These are phyloP conservation scores for Acronicta alni DNA, from an alignment of 2,888 invertebrate species.

Conservation along the genomic window DNA sequence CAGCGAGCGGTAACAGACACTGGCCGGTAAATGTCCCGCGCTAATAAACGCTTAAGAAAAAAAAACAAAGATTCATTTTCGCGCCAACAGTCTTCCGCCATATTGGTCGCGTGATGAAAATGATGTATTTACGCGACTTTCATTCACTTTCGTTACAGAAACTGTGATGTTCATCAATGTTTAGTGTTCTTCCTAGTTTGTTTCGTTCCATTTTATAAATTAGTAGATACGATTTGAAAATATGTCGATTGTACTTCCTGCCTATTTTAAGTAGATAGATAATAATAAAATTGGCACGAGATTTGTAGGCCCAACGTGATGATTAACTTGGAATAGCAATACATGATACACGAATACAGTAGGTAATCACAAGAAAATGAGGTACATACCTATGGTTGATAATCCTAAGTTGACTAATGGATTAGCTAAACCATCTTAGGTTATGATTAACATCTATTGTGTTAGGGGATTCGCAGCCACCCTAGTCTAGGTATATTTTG, in stretches of 20 bases:
- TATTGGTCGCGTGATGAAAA: constrained; percentile 86
- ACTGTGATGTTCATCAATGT: constrained; percentile 68
- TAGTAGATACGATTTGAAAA: constrained; percentile 38
- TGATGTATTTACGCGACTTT: constrained; percentile 85
- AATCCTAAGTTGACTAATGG: constrained; percentile 30
- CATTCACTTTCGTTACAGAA: constrained; percentile 85
- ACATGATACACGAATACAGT: background rate
- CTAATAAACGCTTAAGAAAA: constrained; percentile 70
- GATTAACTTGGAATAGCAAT: too few species aligned
- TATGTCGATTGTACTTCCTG: constrained; percentile 43
- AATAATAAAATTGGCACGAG: background rate
- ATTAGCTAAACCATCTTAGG: constrained; percentile 48
- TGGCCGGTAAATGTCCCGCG: constrained; percentile 81
- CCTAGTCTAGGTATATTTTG: constrained; percentile 85
- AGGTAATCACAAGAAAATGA: background rate
- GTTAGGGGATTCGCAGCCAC: constrained; percentile 72
- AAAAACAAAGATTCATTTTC: constrained; percentile 86
- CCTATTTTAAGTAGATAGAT: constrained; percentile 11
- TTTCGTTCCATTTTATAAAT: constrained; percentile 53
- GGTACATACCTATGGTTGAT: constrained; percentile 26
- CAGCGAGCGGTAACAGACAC: constrained; percentile 69
- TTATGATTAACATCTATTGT: constrained; percentile 66
- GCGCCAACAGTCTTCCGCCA: constrained; percentile 84
- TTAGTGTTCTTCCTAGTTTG: constrained; percentile 66
- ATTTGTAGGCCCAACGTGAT: too few species aligned